Base-by-base conservation (phyloP, 2,888 invertebrate genomes). In the Acanthopleura granulata region DNA sequence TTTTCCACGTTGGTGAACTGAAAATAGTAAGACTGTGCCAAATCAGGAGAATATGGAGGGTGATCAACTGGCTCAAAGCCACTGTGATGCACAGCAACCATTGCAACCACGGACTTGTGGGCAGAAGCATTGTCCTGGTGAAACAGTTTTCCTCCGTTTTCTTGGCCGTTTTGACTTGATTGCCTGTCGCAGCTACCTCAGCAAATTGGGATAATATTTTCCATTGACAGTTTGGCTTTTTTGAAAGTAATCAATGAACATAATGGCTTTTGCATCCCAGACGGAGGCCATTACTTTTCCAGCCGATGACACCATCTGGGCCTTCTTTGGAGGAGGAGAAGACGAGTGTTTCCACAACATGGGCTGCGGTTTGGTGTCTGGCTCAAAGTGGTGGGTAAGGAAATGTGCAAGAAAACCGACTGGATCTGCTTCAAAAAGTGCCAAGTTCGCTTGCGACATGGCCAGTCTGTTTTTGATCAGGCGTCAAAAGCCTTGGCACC, bases 371-470 rank as follows among this genome's bases (percentile, higher is more conserved):
- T 88, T 89, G 57, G 84, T 84, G 77, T 88, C 86, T 75, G 86
- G 84, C 72, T 81, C 87, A 77, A 80, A 84, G 78, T 82, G 81
- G 76, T 86, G 84, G 75, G 87, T 88, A 50, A 90, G 80, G 71
- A 84, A 84, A 62, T 85, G 27, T 62, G 61, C 62, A 61, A 73
- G 61, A 27, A 73, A 73, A 73, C 11, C 18, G 62, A 30, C 73
- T 61, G 61, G 61, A 73, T 73, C 73, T 73, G 73, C 73, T 62
- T 73, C 73, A 62, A 73, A 73, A 73, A 22, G 30, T 22, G 22
- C 40, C 61, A 73, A 62, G 29, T 73, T 73, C 50, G 18, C 49
- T 12, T 50, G 1, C 22, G 73, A 62, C 62, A 62, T 62, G 62
- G 40, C 62, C 73, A 61, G 4, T 49, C 73, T 29, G 73, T 49